Evolutionary conservation across 2,888 invertebrate genomes (phyloP).

Genomic region (Athalia circularis): DNA sequence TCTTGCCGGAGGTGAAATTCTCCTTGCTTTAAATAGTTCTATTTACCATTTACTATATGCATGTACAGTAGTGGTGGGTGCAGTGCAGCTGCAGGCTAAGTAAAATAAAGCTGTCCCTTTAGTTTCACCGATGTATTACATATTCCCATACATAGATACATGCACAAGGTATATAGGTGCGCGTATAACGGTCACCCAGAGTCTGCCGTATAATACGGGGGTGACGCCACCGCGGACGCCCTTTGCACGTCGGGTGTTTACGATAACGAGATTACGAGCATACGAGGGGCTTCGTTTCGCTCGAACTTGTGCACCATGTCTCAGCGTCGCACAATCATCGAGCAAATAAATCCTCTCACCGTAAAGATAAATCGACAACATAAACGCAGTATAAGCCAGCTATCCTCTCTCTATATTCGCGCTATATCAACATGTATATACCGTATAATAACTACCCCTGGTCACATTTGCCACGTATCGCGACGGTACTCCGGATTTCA

Average conservation of each 20-base stretch:
- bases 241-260: constrained; percentile 63
- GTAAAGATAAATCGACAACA: constrained; percentile 55
- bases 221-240: constrained; percentile 21
- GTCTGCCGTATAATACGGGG: not conserved
- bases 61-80: no score
- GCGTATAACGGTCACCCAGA: not conserved
- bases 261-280: constrained; percentile 67
- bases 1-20: no score
- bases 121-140: no score
- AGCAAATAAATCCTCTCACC: constrained; percentile 55
- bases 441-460: not conserved
- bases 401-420: not conserved
- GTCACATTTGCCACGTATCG: no score
- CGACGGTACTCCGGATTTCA: no score
- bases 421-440: not conserved
- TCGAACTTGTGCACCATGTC: constrained; percentile 41
- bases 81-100: no score
- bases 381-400: constrained; percentile 42
- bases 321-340: constrained; percentile 48
- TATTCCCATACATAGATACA: no score
- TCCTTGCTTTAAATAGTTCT: no score
- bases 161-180: not conserved
- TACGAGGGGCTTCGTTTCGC: constrained; percentile 58
- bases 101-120: no score
- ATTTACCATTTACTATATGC: no score